Percentiles rank a stretch among this genome's conserved stretches.
phyloP scores from a whole-genome alignment of 2,113 vertebrate species.

The Nothoprocta perdicaria region DNA sequence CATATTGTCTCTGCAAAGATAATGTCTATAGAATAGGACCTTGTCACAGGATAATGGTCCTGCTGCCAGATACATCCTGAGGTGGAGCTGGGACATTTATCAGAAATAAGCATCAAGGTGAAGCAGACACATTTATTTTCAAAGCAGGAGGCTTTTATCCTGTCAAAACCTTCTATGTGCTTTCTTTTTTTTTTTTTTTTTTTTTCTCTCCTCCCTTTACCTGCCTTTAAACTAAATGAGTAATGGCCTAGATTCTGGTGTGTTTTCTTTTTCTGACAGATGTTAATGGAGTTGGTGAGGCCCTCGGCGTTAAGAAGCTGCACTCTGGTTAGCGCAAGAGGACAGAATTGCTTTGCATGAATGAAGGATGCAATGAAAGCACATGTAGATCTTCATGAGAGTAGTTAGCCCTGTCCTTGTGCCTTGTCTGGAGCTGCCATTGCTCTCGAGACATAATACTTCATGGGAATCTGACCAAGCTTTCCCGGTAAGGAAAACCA shows the following conservation, averaged over 20 bases:
- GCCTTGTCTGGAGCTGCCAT: background rate
- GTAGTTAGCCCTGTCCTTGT: background rate
- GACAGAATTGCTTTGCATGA: accelerated
- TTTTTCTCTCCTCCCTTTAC: background rate
- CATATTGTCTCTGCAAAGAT: background rate
- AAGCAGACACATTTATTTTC: conserved; percentile 18
- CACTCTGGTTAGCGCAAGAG: background rate
- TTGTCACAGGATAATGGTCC: conserved; percentile 18
- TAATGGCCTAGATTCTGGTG: background rate
- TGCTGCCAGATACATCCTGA: background rate
- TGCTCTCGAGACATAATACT: background rate
- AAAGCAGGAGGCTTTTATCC: conserved; percentile 20
- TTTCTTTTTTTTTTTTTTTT: background rate
- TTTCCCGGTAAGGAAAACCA: accelerated
- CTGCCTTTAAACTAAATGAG: background rate
- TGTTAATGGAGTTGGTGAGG: background rate
- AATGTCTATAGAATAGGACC: background rate
- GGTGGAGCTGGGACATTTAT: conserved; percentile 1
- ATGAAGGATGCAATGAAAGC: background rate
- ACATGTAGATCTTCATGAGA: accelerated
- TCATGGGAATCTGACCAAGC: background rate
- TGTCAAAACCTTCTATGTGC: background rate
- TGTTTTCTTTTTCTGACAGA: background rate
- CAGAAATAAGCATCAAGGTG: conserved; percentile 37
- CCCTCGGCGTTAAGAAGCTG: background rate